A percentile compares a stretch with the other conserved stretches of the same genome.
These are phyloP conservation scores for Halictus ligatus DNA, from an alignment of 2,888 invertebrate genomes.

Conservation along the genomic window DNA sequence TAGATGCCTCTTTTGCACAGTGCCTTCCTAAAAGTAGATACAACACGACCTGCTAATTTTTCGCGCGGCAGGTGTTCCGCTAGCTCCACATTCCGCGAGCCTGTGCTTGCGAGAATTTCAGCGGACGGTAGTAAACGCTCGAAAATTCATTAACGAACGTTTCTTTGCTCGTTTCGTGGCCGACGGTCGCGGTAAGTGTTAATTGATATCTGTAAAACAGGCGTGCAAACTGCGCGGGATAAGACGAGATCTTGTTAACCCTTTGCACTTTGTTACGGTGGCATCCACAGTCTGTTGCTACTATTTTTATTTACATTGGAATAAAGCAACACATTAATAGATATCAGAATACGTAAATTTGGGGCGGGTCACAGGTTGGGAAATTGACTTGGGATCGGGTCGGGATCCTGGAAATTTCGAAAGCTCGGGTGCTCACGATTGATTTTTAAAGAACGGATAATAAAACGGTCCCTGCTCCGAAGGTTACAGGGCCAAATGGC, in stretches of 20 bases:
- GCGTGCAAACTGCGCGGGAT: background rate
- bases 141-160: background rate
- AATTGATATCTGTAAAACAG: background rate
- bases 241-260: background rate
- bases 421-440: too few species aligned
- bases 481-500: too few species aligned
- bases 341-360: background rate
- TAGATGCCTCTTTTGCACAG: constrained; percentile 1
- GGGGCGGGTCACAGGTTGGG: too few species aligned
- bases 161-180: background rate
- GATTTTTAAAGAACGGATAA: too few species aligned
- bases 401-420: too few species aligned
- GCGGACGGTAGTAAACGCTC: background rate
- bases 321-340: background rate
- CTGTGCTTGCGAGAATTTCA: background rate
- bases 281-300: background rate
- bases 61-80: constrained; percentile 6
- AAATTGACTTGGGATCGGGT: too few species aligned
- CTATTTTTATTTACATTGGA: background rate
- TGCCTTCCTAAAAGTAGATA: background rate
- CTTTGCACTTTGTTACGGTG: background rate
- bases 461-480: too few species aligned
- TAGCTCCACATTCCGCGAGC: background rate
- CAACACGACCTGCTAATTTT: background rate
- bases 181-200: background rate